Conservation (phyloP, 2,113 vertebrate genomes). For the Bufo gargarizans region DNA sequence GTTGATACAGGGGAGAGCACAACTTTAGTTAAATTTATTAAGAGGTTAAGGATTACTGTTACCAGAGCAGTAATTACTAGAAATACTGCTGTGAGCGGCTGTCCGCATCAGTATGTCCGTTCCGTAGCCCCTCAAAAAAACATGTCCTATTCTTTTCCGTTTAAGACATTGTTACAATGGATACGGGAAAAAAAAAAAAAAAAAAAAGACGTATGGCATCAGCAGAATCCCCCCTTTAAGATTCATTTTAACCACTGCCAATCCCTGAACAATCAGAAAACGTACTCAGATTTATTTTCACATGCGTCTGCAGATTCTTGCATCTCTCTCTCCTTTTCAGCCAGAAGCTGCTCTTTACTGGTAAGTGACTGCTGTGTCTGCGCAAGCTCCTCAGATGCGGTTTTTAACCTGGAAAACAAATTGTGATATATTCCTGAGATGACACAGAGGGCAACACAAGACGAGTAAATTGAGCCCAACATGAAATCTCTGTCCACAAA, state of each 20-base stretch:
- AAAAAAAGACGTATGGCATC: too few relatives aligned
- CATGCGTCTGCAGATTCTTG: constrained; percentile 82
- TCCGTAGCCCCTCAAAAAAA: too few relatives aligned
- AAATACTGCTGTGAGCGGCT: too few relatives aligned
- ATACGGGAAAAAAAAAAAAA: too few relatives aligned
- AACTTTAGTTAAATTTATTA: too few relatives aligned
- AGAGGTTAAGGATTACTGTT: too few relatives aligned
- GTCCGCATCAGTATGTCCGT: too few relatives aligned
- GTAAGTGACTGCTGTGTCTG: constrained; percentile 87
- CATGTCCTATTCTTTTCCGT: too few relatives aligned
- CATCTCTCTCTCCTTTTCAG: constrained; percentile 87
- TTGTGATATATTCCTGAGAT: background rate
- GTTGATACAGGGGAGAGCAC: too few relatives aligned
- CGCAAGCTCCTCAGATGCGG: constrained; percentile 84
- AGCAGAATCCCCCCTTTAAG: too few relatives aligned
- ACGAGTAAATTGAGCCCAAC: constrained; percentile 17
- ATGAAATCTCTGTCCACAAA: constrained; percentile 25
- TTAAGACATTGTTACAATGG: too few relatives aligned
- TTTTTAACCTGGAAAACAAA: constrained; percentile 81
- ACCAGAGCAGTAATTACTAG: too few relatives aligned
- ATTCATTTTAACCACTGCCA: background rate
- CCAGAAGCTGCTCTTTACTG: constrained; percentile 85
- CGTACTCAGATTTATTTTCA: constrained; percentile 92
- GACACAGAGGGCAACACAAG: constrained; percentile 17
- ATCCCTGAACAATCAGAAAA: constrained; percentile 48